Evolutionary conservation across 2,113 vertebrate species (phyloP).

Genomic region (Paramisgurnus dabryanus): DNA sequence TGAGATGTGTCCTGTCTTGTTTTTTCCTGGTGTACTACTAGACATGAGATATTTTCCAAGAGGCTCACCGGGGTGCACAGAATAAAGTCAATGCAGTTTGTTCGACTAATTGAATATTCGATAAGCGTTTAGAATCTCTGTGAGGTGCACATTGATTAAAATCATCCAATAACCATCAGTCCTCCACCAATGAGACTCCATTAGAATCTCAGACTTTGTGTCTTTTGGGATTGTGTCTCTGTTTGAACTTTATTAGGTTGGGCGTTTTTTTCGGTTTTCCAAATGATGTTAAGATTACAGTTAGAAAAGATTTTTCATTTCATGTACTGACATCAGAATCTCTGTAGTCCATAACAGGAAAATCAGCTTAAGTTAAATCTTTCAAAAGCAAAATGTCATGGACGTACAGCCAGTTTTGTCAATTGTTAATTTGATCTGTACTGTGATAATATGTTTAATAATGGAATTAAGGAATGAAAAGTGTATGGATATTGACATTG

Average conservation of each 20-base stretch:
- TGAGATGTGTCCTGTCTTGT: background rate
- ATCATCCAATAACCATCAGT: conserved; percentile 7
- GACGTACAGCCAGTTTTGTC: too few relatives aligned
- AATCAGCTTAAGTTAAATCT: too few relatives aligned
- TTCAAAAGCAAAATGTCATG: too few relatives aligned
- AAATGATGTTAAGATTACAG: too few relatives aligned
- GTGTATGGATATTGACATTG: too few relatives aligned
- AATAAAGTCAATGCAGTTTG: conserved; percentile 28
- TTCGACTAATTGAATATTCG: conserved; percentile 49
- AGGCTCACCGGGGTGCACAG: background rate
- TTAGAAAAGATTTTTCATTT: too few relatives aligned
- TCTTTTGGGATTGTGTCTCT: background rate
- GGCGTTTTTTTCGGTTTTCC: too few relatives aligned
- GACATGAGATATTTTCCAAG: background rate
- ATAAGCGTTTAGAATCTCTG: conserved; percentile 39
- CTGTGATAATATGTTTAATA: too few relatives aligned
- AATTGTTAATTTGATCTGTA: too few relatives aligned
- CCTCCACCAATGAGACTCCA: background rate
- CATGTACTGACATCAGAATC: too few relatives aligned
- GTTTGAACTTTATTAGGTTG: background rate
- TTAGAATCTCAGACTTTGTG: background rate
- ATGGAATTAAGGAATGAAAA: too few relatives aligned
- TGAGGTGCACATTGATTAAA: conserved; percentile 33
- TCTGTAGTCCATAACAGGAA: too few relatives aligned
- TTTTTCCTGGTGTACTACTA: background rate